Conservation (phyloP, 2,113 vertebrate species). For the Anthoscopus minutus region DNA sequence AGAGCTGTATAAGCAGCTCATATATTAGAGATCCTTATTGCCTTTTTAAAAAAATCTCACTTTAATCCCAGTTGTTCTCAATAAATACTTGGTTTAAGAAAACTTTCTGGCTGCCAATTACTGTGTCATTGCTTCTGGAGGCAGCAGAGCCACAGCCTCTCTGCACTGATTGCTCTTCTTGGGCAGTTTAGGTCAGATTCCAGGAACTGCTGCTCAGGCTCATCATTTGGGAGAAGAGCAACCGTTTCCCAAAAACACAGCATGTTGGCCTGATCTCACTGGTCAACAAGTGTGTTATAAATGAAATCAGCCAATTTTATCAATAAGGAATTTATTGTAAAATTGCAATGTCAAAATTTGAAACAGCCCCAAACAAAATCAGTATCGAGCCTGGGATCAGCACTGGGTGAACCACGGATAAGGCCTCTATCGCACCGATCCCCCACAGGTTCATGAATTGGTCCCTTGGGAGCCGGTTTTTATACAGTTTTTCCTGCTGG, state of each 20-base stretch:
- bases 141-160: neutral
- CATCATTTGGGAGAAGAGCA: neutral
- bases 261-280: accelerated
- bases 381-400: too few relatives aligned
- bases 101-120: neutral
- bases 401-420: too few relatives aligned
- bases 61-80: slow-evolving; percentile 3
- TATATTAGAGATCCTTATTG: neutral
- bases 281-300: neutral
- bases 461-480: too few relatives aligned
- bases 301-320: too few relatives aligned
- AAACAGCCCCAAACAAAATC: too few relatives aligned
- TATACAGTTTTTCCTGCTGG: too few relatives aligned
- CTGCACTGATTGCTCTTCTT: neutral
- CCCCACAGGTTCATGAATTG: too few relatives aligned
- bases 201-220: neutral
- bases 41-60: neutral
- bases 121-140: neutral
- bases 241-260: neutral
- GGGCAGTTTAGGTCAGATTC: neutral
- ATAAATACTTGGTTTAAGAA: neutral
- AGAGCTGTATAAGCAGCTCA: too few relatives aligned
- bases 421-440: too few relatives aligned
- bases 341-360: too few relatives aligned
- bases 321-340: too few relatives aligned